Evolutionary conservation across 2,113 vertebrate species (phyloP).

Genomic region (Colistium nudipinnis): DNA sequence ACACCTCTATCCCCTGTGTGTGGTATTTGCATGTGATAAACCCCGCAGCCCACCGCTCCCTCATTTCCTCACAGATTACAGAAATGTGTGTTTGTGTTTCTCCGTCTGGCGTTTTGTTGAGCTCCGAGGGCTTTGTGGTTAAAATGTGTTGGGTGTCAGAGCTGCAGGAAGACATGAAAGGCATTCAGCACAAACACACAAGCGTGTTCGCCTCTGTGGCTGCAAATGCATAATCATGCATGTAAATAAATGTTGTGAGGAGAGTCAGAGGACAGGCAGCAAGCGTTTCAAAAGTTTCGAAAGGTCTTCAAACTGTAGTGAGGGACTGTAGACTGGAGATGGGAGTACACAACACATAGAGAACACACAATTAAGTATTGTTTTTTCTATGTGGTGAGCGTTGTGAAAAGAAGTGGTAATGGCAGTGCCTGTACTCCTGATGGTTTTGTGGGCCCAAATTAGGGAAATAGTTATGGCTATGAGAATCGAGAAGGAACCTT

Average conservation of each 20-base stretch:
- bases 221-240: slow-evolving; percentile 18
- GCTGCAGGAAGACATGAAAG: slow-evolving; percentile 32
- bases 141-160: slow-evolving; percentile 43
- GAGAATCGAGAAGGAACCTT: background rate
- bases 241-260: slow-evolving; percentile 26
- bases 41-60: slow-evolving; percentile 38
- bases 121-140: slow-evolving; percentile 35
- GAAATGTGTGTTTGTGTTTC: slow-evolving; percentile 27
- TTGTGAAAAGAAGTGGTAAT: no score
- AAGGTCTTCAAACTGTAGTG: slow-evolving; percentile 2
- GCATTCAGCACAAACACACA: slow-evolving; percentile 35
- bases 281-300: slow-evolving; percentile 10
- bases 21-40: slow-evolving; percentile 65
- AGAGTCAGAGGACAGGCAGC: slow-evolving; percentile 40
- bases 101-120: slow-evolving; percentile 15
- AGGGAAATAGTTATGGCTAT: slow-evolving; percentile 10
- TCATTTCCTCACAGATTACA: slow-evolving; percentile 16
- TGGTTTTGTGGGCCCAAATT: slow-evolving; percentile 38
- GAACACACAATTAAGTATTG: background rate
- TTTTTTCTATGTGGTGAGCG: slow-evolving; percentile 16
- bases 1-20: slow-evolving; percentile 53
- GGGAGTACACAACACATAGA: background rate
- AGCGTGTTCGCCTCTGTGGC: slow-evolving; percentile 3
- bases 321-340: background rate
- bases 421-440: slow-evolving; percentile 7